Evolutionary conservation across 2,888 invertebrate species (phyloP).

Genomic region (Pharmacophagus antenor): DNA sequence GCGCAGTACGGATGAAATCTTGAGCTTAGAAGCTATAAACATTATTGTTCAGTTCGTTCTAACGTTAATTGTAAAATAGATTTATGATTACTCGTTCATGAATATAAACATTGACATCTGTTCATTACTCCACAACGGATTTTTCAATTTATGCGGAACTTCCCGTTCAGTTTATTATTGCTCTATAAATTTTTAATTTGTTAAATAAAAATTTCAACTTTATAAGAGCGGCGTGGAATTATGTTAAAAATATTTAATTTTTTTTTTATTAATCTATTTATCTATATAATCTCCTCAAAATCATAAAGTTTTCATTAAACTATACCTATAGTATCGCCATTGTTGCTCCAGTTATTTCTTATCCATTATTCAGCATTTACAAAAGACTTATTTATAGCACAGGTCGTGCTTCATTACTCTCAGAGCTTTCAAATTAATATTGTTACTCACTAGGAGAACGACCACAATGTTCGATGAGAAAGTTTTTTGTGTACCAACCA

Average conservation of each 20-base stretch:
- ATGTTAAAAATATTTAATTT: too few species aligned
- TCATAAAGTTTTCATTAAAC: neutral
- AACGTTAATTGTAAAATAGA: neutral
- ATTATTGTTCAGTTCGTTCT: neutral
- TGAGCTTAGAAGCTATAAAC: neutral
- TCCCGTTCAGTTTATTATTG: neutral
- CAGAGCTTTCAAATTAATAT: conserved; percentile 29
- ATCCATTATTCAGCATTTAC: conserved; percentile 18
- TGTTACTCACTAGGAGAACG: conserved; percentile 25
- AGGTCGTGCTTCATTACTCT: conserved; percentile 11
- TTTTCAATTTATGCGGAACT: neutral
- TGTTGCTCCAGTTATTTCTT: neutral
- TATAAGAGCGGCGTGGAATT: too few species aligned
- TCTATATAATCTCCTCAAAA: too few species aligned
- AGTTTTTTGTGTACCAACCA: conserved; percentile 12
- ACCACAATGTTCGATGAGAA: conserved; percentile 21
- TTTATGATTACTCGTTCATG: conserved; percentile 1
- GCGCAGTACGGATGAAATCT: neutral
- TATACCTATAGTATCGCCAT: neutral
- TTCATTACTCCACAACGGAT: neutral
- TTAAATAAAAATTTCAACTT: neutral
- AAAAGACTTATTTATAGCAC: conserved; percentile 7
- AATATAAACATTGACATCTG: conserved; percentile 8
- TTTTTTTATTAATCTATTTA: too few species aligned
- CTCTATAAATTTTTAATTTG: neutral